Conservation (phyloP, 2,797 vertebrate genomes). For the Gallinago nigripennis region DNA sequence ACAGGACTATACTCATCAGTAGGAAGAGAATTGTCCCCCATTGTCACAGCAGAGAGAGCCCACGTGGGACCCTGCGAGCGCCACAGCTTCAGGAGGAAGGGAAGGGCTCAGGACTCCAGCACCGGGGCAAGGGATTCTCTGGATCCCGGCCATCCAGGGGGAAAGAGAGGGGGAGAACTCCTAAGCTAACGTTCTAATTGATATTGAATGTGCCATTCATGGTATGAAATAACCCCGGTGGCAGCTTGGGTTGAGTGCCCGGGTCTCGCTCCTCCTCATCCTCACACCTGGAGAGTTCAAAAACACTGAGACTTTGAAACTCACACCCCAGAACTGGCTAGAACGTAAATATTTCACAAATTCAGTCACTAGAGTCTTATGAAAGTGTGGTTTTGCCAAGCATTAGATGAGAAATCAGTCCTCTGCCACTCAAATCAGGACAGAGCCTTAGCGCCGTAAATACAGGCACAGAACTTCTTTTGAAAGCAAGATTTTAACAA, state of each 20-base stretch:
- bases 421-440: not conserved
- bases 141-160: not conserved
- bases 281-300: not conserved
- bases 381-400: not conserved
- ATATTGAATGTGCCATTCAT: not conserved
- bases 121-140: not conserved
- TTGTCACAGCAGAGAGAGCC: not conserved
- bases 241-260: not conserved
- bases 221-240: not conserved
- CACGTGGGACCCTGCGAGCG: not conserved
- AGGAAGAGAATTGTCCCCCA: not conserved
- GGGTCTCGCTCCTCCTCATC: not conserved
- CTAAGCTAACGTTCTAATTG: not conserved
- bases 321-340: not conserved
- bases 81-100: not conserved
- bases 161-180: not conserved
- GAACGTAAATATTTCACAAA: not conserved
- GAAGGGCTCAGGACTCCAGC: not conserved
- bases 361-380: not conserved
- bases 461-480: slow-evolving; percentile 38
- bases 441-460: slow-evolving; percentile 10
- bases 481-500: slow-evolving; percentile 14
- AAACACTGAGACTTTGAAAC: not conserved
- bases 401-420: not conserved
- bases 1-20: not conserved